Conservation (phyloP, 2,113 vertebrate species). For the Thinocorus orbignyianus region DNA sequence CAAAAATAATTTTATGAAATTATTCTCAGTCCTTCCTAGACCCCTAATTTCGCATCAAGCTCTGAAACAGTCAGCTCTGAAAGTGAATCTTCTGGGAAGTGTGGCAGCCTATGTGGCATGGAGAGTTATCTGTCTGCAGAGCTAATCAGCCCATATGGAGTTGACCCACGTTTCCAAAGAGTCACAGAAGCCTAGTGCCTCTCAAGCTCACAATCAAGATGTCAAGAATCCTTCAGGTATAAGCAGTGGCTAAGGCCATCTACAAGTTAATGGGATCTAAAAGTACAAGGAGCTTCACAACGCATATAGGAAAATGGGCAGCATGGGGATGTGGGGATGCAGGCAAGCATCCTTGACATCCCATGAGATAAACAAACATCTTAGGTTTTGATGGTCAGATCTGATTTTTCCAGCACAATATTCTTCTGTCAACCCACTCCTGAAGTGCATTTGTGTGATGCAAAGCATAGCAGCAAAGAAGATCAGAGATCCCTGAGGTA, state of each 20-base stretch:
- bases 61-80: background rate
- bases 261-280: background rate
- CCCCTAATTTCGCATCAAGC: background rate
- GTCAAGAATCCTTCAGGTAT: background rate
- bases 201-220: rapidly evolving
- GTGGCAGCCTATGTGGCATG: background rate
- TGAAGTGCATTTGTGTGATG: background rate
- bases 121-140: background rate
- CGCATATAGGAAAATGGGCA: background rate
- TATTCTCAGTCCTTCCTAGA: background rate
- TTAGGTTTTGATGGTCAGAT: background rate
- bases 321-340: background rate
- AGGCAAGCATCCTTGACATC: rapidly evolving
- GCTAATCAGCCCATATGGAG: background rate
- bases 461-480: background rate
- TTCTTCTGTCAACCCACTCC: background rate
- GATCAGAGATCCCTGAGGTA: background rate
- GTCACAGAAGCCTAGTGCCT: background rate
- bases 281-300: background rate
- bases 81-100: background rate
- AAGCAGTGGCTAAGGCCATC: background rate
- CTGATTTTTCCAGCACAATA: background rate
- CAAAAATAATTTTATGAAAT: background rate
- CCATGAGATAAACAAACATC: background rate
- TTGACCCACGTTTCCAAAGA: background rate